phyloP scores from a whole-genome alignment of 1,140 invertebrate genomes.

The Brachystomella parvula region DNA sequence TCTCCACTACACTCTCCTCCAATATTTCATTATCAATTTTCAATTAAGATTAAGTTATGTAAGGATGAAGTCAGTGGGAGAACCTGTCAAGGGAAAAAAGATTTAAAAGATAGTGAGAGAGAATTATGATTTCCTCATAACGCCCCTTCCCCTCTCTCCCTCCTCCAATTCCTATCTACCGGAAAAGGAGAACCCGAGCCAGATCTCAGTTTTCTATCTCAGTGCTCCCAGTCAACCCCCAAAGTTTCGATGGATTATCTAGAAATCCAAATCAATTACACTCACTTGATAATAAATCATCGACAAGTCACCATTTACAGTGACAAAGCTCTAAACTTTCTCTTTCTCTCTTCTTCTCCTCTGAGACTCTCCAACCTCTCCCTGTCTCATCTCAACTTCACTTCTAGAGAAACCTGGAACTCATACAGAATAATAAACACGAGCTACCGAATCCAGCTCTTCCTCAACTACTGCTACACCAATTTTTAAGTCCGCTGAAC shows the following conservation, averaged over 20 bases:
- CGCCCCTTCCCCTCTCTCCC: neutral
- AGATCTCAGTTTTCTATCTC: neutral
- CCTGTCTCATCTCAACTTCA: too few relatives aligned
- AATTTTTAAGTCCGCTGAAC: too few relatives aligned
- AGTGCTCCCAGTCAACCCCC: neutral
- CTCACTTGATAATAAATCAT: conserved; percentile 37
- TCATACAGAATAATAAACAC: too few relatives aligned
- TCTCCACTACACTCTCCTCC: neutral
- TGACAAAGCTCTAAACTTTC: conserved; percentile 35
- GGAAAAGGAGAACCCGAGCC: neutral
- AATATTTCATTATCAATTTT: neutral
- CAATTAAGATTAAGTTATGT: conserved; percentile 2
- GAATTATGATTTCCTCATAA: neutral
- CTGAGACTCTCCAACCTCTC: too few relatives aligned
- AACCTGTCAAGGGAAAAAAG: neutral
- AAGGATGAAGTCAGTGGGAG: neutral
- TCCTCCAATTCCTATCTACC: neutral
- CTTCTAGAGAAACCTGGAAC: too few relatives aligned
- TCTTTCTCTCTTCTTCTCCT: neutral
- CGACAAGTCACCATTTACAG: conserved; percentile 24
- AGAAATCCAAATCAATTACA: conserved; percentile 37
- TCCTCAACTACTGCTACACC: too few relatives aligned
- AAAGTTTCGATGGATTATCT: conserved; percentile 31
- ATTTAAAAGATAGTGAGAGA: neutral
- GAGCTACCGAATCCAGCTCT: too few relatives aligned